Evolutionary conservation across 2,888 invertebrate species (phyloP), one percentile per base, ranked within the genome.

Genomic region (Tromatobia lineatoria): DNA sequence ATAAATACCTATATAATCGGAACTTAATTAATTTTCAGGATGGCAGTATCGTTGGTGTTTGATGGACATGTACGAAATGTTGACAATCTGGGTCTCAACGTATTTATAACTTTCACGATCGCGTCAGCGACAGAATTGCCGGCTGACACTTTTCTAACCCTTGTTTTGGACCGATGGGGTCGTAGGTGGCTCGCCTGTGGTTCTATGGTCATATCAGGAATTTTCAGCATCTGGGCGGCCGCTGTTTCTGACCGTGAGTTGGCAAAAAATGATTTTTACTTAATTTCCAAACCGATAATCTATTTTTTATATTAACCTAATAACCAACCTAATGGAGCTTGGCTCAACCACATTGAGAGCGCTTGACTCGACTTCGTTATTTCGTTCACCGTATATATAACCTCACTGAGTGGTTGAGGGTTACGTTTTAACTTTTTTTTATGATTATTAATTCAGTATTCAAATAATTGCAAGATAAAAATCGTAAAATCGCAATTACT

Each of bases 11-110:
- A 38, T 10, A 10, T 38, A 38, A 38, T 25, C 25, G 42, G 1
- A 13, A 45, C 54, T 10, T 64, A n/a, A n/a, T 50, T 6, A 69
- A 54, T 38, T 64, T 59, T 15, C 85, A 95, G 95, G 95, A 97
- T 98, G 97, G 96, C 97, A n/a, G 97, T 98, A 79, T 97, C 98
- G 0, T 91, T 98, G 90, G 97, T 97, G 0, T 98, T 98, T 93
- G 98, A 98, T 90, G 98, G 98, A 0, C 98, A 98, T 91, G 98
- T 98, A 18, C 95, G 98, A 90, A 98, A 98, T 91, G 98, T 98
- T 0, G 97, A 97, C 0, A 97, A 97, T 11, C 94, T 98, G 57
- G 97, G 97, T 0, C 94, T 97, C 88, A 96, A 98, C 89, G 96
- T 98, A n/a, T 98, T 98, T 92, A 92, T 98, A 79, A 98, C 98